phyloP scores from a whole-genome alignment of 2,888 invertebrate species.

The Zaprionus lineosus region DNA sequence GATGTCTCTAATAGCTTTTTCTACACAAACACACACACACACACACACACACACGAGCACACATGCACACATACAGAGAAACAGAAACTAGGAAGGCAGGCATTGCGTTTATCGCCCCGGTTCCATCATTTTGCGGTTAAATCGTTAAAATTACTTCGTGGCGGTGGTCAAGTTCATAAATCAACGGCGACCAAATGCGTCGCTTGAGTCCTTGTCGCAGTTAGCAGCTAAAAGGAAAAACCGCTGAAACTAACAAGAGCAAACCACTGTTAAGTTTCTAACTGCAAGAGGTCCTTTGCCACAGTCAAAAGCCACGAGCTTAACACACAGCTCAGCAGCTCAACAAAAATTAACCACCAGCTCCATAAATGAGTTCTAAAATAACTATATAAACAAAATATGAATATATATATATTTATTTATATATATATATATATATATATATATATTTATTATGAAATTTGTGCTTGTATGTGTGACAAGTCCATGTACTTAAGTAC shows the following conservation, averaged over 20 bases:
- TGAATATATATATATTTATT: neutral
- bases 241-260: conserved; percentile 47
- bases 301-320: too few species aligned
- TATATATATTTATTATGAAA: neutral
- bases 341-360: neutral
- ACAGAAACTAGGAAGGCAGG: conserved; percentile 15
- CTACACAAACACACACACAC: conserved; percentile 35
- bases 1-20: conserved; percentile 61
- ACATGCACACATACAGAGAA: conserved; percentile 3
- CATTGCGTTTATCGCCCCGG: conserved; percentile 68
- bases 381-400: neutral
- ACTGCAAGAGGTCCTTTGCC: neutral
- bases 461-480: neutral
- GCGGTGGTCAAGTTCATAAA: conserved; percentile 78
- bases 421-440: neutral
- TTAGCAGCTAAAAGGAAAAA: conserved; percentile 62
- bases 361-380: neutral
- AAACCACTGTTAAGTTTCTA: conserved; percentile 14
- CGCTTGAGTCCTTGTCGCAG: conserved; percentile 44
- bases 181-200: conserved; percentile 60
- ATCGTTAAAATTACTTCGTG: conserved; percentile 73
- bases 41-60: neutral
- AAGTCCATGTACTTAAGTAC: neutral
- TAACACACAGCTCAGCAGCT: too few species aligned
- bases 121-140: conserved; percentile 78